Evolutionary conservation across 2,888 invertebrate genomes (phyloP).

Genomic region (Thysanoteuthis rhombus): DNA sequence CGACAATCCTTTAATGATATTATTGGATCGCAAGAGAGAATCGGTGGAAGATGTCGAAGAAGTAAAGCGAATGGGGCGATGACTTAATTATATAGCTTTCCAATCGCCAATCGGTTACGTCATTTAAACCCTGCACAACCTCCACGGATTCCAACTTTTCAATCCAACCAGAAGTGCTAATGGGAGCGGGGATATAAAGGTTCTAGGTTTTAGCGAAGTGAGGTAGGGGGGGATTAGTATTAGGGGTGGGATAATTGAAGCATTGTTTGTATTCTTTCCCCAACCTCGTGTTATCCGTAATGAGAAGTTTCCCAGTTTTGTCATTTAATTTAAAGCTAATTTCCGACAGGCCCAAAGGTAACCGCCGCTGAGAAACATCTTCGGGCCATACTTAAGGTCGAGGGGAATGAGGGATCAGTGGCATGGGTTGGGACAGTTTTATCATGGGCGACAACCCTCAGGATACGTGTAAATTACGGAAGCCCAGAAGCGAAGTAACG

Average conservation of each 20-base stretch:
- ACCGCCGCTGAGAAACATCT: not conserved
- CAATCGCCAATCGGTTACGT: not conserved
- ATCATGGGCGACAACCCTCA: not conserved
- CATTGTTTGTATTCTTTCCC: not conserved
- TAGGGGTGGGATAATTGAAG: not conserved
- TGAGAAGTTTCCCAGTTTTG: conserved; percentile 12
- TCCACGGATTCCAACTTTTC: not conserved
- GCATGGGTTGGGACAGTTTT: not conserved
- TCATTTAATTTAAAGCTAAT: conserved; percentile 12
- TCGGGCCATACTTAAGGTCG: not conserved
- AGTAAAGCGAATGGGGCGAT: not conserved
- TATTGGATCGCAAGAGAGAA: not conserved
- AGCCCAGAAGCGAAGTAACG: not conserved
- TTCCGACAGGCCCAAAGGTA: not conserved
- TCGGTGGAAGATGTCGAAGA: not conserved
- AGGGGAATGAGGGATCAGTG: not conserved
- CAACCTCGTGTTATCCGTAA: not conserved
- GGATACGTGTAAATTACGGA: not conserved
- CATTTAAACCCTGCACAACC: not conserved
- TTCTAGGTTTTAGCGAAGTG: not conserved
- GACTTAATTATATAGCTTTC: not conserved
- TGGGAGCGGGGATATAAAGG: not conserved
- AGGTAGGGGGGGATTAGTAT: not conserved
- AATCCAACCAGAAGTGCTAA: not conserved
- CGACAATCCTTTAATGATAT: not conserved